These are phyloP conservation scores for Drosophila biarmipes DNA, from an alignment of 1,140 invertebrate genomes.

Conservation along the genomic window DNA sequence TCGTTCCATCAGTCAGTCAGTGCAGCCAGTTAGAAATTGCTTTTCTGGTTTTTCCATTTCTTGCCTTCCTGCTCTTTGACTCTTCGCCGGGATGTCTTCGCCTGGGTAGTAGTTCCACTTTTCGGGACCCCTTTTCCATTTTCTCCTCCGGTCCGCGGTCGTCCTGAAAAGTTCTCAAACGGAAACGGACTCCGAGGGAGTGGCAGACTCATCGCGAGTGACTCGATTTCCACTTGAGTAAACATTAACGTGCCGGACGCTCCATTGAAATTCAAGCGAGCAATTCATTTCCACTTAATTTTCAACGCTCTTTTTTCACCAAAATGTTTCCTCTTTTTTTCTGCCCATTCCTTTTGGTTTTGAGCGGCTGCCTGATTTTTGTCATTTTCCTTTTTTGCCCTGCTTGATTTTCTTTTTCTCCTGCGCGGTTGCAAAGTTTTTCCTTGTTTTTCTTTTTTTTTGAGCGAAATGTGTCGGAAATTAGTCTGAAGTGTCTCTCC, in stretches of 20 bases:
- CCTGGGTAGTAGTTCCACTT: conserved; percentile 12
- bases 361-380: conserved; percentile 49
- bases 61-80: conserved; percentile 16
- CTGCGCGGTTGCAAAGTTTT: conserved; percentile 50
- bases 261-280: conserved; percentile 81
- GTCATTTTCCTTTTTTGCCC: conserved; percentile 37
- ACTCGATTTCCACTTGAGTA: conserved; percentile 82
- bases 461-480: conserved; percentile 70
- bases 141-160: conserved; percentile 11
- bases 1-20: conserved; percentile 51
- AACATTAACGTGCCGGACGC: conserved; percentile 81
- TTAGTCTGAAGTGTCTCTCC: conserved; percentile 76
- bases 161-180: conserved; percentile 44
- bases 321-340: conserved; percentile 11
- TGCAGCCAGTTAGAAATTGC: conserved; percentile 51
- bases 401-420: conserved; percentile 1
- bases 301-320: conserved; percentile 64
- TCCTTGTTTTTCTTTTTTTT: conserved; percentile 25
- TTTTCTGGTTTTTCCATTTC: conserved; percentile 37
- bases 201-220: conserved; percentile 56
- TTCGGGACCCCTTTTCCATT: conserved; percentile 18
- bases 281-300: conserved; percentile 83
- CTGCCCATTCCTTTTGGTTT: conserved; percentile 49
- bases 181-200: conserved; percentile 47
- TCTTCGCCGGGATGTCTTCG: conserved; percentile 26